Conservation (phyloP, 1,140 invertebrate genomes). For the Wasmannia auropunctata region DNA sequence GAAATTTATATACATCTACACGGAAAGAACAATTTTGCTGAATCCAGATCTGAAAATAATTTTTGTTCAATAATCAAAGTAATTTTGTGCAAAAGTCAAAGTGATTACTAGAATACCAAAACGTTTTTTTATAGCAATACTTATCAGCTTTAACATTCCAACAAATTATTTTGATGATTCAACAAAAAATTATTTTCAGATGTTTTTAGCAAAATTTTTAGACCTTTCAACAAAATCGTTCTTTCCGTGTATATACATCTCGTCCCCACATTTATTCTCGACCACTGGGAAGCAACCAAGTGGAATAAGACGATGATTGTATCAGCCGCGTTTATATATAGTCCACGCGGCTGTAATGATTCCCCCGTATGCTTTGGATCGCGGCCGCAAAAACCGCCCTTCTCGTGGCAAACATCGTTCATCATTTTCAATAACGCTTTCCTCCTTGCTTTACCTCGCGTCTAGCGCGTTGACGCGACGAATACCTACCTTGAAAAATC, state of each 20-base stretch:
- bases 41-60: no score
- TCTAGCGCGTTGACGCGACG: conserved; percentile 43
- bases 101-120: no score
- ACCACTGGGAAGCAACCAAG: neutral
- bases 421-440: conserved; percentile 56
- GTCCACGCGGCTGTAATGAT: neutral
- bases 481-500: conserved; percentile 48
- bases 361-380: neutral
- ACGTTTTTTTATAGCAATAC: no score
- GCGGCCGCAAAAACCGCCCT: conserved; percentile 19
- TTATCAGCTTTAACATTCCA: no score
- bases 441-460: conserved; percentile 31
- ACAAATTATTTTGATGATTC: no score
- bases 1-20: conserved; percentile 16
- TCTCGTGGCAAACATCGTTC: conserved; percentile 49
- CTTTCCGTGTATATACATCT: neutral
- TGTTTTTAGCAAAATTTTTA: no score
- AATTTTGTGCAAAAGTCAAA: no score
- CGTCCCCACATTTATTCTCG: neutral
- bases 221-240: no score
- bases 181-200: no score
- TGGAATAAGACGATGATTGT: conserved; percentile 17
- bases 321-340: neutral
- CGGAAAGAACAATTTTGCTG: no score
- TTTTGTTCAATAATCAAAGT: no score